Evolutionary conservation across 1,140 invertebrate species (phyloP).

Genomic region (Tachypleus tridentatus): DNA sequence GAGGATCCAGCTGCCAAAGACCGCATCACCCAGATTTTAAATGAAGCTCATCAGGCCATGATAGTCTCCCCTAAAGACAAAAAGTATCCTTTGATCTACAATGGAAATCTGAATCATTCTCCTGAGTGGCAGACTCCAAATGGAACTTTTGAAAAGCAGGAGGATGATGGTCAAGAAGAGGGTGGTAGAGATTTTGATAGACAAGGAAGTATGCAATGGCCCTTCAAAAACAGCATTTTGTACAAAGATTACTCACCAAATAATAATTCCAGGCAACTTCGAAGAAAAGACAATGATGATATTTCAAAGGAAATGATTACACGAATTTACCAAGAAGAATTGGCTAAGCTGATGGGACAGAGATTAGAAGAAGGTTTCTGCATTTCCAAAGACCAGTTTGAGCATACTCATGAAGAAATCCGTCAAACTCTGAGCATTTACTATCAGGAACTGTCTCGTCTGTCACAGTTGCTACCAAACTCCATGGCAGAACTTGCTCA

Average conservation of each 20-base stretch:
- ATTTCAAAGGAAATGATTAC: constrained; percentile 94
- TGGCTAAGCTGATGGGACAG: constrained; percentile 78
- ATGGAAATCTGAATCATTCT: background rate
- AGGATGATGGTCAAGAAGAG: constrained; percentile 34
- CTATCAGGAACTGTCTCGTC: constrained; percentile 73
- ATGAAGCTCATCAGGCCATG: constrained; percentile 55
- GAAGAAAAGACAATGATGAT: constrained; percentile 54
- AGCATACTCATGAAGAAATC: constrained; percentile 68
- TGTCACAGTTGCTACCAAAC: constrained; percentile 36
- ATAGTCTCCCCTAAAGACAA: constrained; percentile 19
- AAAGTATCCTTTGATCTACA: constrained; percentile 1
- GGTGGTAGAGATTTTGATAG: constrained; percentile 88
- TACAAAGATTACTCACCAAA: no score
- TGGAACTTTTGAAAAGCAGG: constrained; percentile 6
- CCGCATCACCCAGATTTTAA: constrained; percentile 82
- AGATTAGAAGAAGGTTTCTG: constrained; percentile 18
- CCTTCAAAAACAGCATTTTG: no score
- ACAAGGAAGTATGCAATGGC: constrained; percentile 60
- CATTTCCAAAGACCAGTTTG: constrained; percentile 40
- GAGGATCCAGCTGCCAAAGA: constrained; percentile 76
- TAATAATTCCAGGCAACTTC: no score
- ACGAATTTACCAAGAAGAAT: constrained; percentile 90
- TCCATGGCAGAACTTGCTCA: no score
- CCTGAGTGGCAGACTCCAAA: background rate
- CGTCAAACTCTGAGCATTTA: constrained; percentile 77